These are phyloP conservation scores for Cheilosia vulpina DNA, from an alignment of 2,888 invertebrate species.

Conservation along the genomic window DNA sequence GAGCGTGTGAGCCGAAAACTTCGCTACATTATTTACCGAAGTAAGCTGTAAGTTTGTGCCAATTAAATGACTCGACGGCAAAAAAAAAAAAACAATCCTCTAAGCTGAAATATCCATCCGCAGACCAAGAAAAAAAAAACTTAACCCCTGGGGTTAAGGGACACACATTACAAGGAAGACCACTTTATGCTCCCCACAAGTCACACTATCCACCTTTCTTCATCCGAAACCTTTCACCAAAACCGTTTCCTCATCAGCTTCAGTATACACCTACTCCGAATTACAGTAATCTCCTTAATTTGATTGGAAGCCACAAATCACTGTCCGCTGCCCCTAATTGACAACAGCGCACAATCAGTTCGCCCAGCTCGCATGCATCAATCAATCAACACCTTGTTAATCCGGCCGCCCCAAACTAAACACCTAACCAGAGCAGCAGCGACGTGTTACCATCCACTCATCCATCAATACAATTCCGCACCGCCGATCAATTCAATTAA, in stretches of 20 bases:
- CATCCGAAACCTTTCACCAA: conserved; percentile 1
- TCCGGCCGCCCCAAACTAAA: conserved; percentile 47
- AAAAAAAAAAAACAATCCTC: too few species aligned
- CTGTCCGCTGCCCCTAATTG: conserved; percentile 60
- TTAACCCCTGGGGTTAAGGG: too few species aligned
- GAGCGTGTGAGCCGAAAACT: too few species aligned
- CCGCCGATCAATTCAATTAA: conserved; percentile 34
- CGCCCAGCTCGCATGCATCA: conserved; percentile 60
- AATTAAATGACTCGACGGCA: too few species aligned
- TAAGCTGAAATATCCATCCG: too few species aligned
- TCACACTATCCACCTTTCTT: not conserved
- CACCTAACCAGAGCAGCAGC: conserved; percentile 24
- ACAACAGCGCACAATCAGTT: conserved; percentile 40
- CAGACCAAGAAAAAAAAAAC: too few species aligned
- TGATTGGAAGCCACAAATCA: conserved; percentile 47
- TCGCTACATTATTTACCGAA: too few species aligned
- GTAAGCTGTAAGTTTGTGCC: too few species aligned
- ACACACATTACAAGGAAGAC: not conserved
- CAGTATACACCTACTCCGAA: not conserved
- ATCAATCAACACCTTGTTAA: conserved; percentile 74
- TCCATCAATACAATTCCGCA: conserved; percentile 27
- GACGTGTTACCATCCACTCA: conserved; percentile 8
- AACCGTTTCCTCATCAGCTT: not conserved
- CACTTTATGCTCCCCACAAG: not conserved
- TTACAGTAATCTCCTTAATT: conserved; percentile 55